Conservation (phyloP, 2,888 invertebrate species). For the Eubasilissa splendida region DNA sequence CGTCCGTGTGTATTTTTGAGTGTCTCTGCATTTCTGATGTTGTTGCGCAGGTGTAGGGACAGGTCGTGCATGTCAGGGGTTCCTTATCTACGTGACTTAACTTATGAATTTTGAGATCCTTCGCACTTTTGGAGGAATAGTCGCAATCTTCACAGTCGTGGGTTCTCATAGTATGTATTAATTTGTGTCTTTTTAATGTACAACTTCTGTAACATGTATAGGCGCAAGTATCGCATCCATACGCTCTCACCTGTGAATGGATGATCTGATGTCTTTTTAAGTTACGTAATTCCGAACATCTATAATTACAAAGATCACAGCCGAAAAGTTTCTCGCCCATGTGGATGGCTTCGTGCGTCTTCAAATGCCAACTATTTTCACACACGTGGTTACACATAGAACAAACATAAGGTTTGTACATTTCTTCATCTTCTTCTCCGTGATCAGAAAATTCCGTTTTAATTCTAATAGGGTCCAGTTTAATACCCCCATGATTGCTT, state of each 20-base stretch:
- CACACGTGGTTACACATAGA: slow-evolving; percentile 13
- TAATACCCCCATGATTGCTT: neutral
- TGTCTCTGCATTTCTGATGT: slow-evolving; percentile 6
- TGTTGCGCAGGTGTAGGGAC: slow-evolving; percentile 7
- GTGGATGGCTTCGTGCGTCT: slow-evolving; percentile 20
- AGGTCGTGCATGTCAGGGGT: neutral
- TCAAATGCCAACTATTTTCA: slow-evolving; percentile 25
- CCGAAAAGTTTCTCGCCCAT: slow-evolving; percentile 26
- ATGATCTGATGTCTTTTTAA: slow-evolving; percentile 36
- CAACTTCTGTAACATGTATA: slow-evolving; percentile 27
- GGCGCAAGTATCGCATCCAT: slow-evolving; percentile 20
- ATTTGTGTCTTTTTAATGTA: slow-evolving; percentile 23
- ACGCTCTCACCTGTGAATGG: slow-evolving; percentile 25
- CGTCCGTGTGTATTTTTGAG: slow-evolving; percentile 15
- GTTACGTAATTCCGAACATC: slow-evolving; percentile 30
- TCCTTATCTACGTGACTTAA: slow-evolving; percentile 10
- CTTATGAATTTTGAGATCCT: slow-evolving; percentile 25
- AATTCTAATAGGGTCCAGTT: neutral
- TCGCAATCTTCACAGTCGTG: slow-evolving; percentile 5
- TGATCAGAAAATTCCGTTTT: slow-evolving; percentile 7
- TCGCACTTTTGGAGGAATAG: neutral
- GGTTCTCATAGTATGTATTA: slow-evolving; percentile 8
- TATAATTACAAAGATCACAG: slow-evolving; percentile 29
- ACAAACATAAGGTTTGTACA: slow-evolving; percentile 5
- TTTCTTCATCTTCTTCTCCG: neutral